Percentiles rank a stretch among this genome's conserved stretches.
These are phyloP conservation scores for Andrena minutula DNA, from an alignment of 2,888 invertebrate genomes.

Conservation along the genomic window DNA sequence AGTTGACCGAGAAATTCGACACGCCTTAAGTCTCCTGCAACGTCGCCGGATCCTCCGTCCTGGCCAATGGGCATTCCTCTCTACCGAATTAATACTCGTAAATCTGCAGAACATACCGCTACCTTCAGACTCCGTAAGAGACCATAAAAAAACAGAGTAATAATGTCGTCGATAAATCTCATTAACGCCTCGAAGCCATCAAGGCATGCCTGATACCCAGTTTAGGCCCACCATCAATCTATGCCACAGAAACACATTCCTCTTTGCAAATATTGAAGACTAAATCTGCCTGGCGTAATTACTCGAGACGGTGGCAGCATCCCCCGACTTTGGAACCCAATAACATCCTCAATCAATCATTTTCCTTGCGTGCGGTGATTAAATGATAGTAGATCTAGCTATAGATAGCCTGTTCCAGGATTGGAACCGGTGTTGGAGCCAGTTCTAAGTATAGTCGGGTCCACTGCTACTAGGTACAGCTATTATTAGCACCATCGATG, in stretches of 20 bases:
- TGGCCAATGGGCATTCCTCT: background rate
- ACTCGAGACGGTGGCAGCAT: background rate
- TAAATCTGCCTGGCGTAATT: constrained; percentile 4
- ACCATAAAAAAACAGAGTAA: constrained; percentile 12
- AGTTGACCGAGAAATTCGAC: constrained; percentile 39
- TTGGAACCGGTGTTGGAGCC: background rate
- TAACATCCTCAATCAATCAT: constrained; percentile 6
- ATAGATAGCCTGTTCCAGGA: background rate
- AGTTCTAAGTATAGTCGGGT: background rate
- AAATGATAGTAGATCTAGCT: background rate
- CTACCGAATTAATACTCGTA: constrained; percentile 15
- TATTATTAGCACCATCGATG: constrained; percentile 3
- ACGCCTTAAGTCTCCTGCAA: background rate
- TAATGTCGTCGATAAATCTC: constrained; percentile 30
- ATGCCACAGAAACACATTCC: constrained; percentile 10
- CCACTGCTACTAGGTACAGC: background rate
- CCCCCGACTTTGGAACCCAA: background rate
- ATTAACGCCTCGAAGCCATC: constrained; percentile 18
- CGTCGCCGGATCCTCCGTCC: background rate
- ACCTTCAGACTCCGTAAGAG: background rate
- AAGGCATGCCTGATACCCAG: background rate
- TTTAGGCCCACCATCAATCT: constrained; percentile 20
- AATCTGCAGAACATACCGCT: background rate
- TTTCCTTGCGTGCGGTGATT: background rate
- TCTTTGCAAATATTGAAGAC: constrained; percentile 1